These are phyloP conservation scores for Luffia ferchaultella DNA, from an alignment of 2,888 invertebrate species.

Conservation along the genomic window DNA sequence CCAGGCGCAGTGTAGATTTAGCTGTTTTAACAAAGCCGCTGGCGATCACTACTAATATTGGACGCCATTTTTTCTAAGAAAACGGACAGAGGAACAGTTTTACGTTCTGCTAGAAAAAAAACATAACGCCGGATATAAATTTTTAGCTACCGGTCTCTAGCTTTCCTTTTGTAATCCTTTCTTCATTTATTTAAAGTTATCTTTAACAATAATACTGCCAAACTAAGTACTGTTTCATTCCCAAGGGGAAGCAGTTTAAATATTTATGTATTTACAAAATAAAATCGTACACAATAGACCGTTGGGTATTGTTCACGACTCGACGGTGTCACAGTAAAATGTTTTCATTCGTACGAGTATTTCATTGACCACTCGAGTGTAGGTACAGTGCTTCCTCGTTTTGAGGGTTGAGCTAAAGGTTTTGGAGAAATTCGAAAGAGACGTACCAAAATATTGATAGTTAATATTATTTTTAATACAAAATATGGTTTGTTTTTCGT, in stretches of 20 bases:
- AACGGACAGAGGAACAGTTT: too few species aligned
- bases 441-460: too few species aligned
- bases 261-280: slow-evolving; percentile 60
- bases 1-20: too few species aligned
- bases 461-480: too few species aligned
- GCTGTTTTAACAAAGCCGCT: too few species aligned
- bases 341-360: slow-evolving; percentile 26
- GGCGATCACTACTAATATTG: too few species aligned
- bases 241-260: slow-evolving; percentile 51
- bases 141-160: slow-evolving; percentile 12
- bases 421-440: not conserved
- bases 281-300: slow-evolving; percentile 40
- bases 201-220: slow-evolving; percentile 5
- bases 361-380: slow-evolving; percentile 40
- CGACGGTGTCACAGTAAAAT: not conserved
- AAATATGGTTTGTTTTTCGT: too few species aligned
- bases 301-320: not conserved
- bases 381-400: slow-evolving; percentile 31
- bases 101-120: too few species aligned
- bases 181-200: slow-evolving; percentile 9
- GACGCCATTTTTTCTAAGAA: too few species aligned
- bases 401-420: slow-evolving; percentile 10
- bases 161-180: slow-evolving; percentile 1
- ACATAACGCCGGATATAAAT: slow-evolving; percentile 3
- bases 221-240: slow-evolving; percentile 14